These are phyloP conservation scores for Phyllostomus hastatus DNA, from an alignment of 2,113 vertebrate species.

Conservation along the genomic window DNA sequence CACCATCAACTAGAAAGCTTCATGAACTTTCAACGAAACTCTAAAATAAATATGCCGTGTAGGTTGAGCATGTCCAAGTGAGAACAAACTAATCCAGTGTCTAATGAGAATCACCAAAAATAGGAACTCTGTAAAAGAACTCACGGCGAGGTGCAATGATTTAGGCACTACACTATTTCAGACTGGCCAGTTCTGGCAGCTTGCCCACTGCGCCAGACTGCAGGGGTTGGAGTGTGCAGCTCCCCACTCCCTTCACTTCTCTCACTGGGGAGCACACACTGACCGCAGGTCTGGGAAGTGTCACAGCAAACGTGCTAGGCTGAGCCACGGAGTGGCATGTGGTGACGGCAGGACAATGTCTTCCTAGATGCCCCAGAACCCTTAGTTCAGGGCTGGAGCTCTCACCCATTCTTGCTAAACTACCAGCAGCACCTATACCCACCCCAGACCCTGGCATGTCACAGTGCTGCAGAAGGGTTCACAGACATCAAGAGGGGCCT, in stretches of 20 bases:
- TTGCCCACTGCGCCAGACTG: not conserved
- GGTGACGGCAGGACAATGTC: fast-evolving
- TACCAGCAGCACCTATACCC: not conserved
- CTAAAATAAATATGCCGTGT: not conserved
- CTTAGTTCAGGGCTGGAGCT: not conserved
- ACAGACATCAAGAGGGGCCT: not conserved
- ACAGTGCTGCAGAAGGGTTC: not conserved
- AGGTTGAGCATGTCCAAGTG: not conserved
- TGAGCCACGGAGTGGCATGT: fast-evolving
- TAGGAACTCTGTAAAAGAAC: not conserved
- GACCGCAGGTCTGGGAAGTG: not conserved
- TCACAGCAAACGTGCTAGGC: not conserved
- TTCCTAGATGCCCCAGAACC: not conserved
- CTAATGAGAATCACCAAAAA: not conserved
- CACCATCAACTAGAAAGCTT: not conserved
- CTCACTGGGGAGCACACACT: not conserved
- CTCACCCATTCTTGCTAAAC: not conserved
- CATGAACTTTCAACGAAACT: not conserved
- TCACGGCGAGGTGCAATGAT: not conserved
- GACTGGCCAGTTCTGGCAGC: not conserved
- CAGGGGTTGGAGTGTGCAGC: fast-evolving
- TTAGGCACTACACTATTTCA: not conserved
- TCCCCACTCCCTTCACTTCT: not conserved
- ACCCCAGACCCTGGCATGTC: not conserved
- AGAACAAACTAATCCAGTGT: not conserved